Percentiles rank a stretch among this genome's conserved stretches.
Evolutionary conservation across 2,113 vertebrate species (phyloP).

Genomic region (Gnathochromis pfefferi): DNA sequence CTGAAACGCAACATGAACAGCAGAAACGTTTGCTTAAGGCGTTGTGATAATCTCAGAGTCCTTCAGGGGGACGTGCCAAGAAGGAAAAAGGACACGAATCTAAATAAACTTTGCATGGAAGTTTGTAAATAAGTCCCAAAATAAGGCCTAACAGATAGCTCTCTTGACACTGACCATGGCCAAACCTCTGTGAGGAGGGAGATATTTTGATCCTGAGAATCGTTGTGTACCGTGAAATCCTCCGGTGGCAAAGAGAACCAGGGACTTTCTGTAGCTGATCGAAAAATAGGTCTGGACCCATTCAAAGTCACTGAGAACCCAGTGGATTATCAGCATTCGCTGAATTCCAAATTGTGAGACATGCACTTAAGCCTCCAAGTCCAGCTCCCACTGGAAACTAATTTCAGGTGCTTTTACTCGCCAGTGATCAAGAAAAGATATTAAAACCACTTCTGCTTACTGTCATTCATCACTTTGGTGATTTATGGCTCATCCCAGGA

Average conservation of each 20-base stretch:
- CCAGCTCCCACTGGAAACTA: conserved; percentile 4
- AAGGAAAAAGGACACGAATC: conserved; percentile 35
- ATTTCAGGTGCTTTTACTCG: conserved; percentile 22
- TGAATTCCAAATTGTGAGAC: conserved; percentile 7
- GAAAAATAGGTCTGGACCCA: conserved; percentile 42
- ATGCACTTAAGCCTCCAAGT: background rate
- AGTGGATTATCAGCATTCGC: conserved; percentile 3
- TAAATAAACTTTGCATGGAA: conserved; percentile 61
- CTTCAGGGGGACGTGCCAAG: conserved; percentile 19
- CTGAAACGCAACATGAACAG: background rate
- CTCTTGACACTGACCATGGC: conserved; percentile 62
- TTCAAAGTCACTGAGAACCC: conserved; percentile 3
- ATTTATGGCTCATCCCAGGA: background rate
- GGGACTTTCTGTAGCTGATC: conserved; percentile 41
- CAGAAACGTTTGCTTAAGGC: background rate
- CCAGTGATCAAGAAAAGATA: background rate
- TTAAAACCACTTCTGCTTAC: conserved; percentile 6
- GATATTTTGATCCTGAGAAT: conserved; percentile 74
- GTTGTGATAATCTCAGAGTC: conserved; percentile 16
- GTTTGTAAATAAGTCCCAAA: conserved; percentile 70
- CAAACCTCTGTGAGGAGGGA: conserved; percentile 50
- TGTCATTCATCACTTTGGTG: conserved; percentile 22
- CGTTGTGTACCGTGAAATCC: conserved; percentile 49
- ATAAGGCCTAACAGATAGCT: conserved; percentile 59
- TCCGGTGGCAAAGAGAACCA: background rate